Conservation (phyloP, 1,140 invertebrate genomes). For the Dendroctonus ponderosae region DNA sequence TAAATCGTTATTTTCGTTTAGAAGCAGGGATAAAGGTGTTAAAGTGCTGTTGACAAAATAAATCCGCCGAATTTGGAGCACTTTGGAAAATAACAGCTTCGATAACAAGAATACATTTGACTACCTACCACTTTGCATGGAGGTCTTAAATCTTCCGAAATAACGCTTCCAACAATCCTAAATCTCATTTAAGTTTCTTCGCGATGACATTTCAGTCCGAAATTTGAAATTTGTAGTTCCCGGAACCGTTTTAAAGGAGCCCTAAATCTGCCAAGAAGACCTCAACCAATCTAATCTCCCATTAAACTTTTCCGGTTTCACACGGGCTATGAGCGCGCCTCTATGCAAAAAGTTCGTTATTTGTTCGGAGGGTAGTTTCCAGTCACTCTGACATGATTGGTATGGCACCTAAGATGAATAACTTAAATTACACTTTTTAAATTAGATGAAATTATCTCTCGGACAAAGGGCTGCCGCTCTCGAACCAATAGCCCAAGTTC, state of each 20-base stretch:
- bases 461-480: too few relatives aligned
- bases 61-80: too few relatives aligned
- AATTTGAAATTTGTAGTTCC: conserved; percentile 24
- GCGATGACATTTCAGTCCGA: conserved; percentile 16
- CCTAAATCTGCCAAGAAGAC: conserved; percentile 20
- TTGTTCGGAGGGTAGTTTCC: conserved; percentile 7
- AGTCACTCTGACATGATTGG: conserved; percentile 18
- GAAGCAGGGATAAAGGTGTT: too few relatives aligned
- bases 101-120: too few relatives aligned
- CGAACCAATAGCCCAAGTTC: too few relatives aligned
- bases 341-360: conserved; percentile 25
- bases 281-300: conserved; percentile 25
- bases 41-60: too few relatives aligned
- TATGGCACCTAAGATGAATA: conserved; percentile 3
- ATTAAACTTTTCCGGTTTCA: conserved; percentile 27
- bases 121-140: conserved; percentile 7
- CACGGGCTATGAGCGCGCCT: conserved; percentile 2
- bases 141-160: conserved; percentile 19
- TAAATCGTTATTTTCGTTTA: too few relatives aligned
- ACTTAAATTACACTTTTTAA: background rate
- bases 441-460: too few relatives aligned
- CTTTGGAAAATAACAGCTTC: too few relatives aligned
- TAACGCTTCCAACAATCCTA: conserved; percentile 14
- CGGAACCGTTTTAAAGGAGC: conserved; percentile 18
- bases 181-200: conserved; percentile 21